Evolutionary conservation across 2,888 invertebrate genomes (phyloP).

Genomic region (Andrena praecox): DNA sequence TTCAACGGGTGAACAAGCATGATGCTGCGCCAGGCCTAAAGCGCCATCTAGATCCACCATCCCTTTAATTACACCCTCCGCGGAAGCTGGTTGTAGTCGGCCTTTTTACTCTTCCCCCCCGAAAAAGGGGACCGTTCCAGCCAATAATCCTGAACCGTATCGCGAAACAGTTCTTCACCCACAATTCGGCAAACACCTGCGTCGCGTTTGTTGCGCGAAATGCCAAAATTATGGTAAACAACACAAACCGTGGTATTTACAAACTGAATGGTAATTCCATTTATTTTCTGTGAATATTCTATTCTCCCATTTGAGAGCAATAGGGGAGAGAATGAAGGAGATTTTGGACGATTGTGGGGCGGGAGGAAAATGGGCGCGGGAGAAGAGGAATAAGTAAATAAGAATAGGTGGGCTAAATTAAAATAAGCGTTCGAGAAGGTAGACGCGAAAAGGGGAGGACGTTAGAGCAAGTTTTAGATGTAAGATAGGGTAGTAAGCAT

Average conservation of each 20-base stretch:
- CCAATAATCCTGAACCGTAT: background rate
- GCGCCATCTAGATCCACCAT: constrained; percentile 63
- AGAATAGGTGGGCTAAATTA: too few relatives aligned
- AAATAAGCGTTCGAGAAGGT: too few relatives aligned
- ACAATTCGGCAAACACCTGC: background rate
- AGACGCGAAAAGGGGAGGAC: too few relatives aligned
- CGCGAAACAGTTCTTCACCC: constrained; percentile 12
- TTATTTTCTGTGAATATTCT: background rate
- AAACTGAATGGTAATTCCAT: constrained; percentile 9
- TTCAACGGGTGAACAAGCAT: constrained; percentile 63
- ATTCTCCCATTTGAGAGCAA: background rate
- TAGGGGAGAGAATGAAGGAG: too few relatives aligned
- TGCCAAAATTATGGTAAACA: too few relatives aligned
- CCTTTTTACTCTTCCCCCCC: constrained; percentile 38
- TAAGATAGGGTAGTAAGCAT: too few relatives aligned
- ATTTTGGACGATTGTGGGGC: too few relatives aligned
- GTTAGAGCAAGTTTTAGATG: too few relatives aligned
- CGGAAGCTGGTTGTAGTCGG: constrained; percentile 36
- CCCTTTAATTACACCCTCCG: constrained; percentile 64
- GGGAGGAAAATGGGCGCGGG: too few relatives aligned
- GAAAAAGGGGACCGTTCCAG: constrained; percentile 11
- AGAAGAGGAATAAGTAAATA: too few relatives aligned
- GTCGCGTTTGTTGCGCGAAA: too few relatives aligned
- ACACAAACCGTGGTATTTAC: background rate
- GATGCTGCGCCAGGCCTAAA: constrained; percentile 59